A percentile compares a stretch with the other conserved stretches of the same genome.
phyloP scores from a whole-genome alignment of 1,140 invertebrate species.

The Trypoxylus dichotomus region DNA sequence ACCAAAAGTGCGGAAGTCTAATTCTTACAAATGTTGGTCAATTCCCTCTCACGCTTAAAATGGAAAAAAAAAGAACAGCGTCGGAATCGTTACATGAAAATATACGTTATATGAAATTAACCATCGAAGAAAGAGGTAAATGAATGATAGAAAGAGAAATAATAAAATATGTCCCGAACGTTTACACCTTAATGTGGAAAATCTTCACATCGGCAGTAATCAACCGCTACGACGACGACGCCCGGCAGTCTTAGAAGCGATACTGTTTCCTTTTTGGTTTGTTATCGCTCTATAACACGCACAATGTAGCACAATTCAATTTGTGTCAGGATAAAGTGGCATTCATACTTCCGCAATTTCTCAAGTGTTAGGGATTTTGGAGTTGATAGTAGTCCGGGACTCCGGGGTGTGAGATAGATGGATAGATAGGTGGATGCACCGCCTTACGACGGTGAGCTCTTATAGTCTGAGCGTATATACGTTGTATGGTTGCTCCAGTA shows the following conservation, averaged over 20 bases:
- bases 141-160: not conserved
- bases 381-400: not conserved
- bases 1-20: no score
- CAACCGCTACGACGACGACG: not conserved
- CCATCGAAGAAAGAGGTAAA: not conserved
- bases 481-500: not conserved
- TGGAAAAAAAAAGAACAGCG: no score
- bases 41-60: no score
- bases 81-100: not conserved
- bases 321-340: constrained; percentile 21
- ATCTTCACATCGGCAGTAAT: constrained; percentile 8
- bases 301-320: constrained; percentile 25
- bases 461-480: not conserved
- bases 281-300: constrained; percentile 22
- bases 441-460: not conserved
- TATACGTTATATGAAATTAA: not conserved
- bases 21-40: no score
- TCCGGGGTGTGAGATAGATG: constrained; percentile 1
- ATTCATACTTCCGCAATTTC: constrained; percentile 24
- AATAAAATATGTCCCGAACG: not conserved
- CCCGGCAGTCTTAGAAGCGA: constrained; percentile 14
- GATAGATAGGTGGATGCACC: constrained; percentile 3
- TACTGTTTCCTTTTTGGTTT: constrained; percentile 21
- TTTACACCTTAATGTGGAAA: constrained; percentile 10
- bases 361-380: constrained; percentile 18